These are phyloP conservation scores for Tachuris rubrigastra DNA, from an alignment of 2,113 vertebrate genomes.

Conservation along the genomic window DNA sequence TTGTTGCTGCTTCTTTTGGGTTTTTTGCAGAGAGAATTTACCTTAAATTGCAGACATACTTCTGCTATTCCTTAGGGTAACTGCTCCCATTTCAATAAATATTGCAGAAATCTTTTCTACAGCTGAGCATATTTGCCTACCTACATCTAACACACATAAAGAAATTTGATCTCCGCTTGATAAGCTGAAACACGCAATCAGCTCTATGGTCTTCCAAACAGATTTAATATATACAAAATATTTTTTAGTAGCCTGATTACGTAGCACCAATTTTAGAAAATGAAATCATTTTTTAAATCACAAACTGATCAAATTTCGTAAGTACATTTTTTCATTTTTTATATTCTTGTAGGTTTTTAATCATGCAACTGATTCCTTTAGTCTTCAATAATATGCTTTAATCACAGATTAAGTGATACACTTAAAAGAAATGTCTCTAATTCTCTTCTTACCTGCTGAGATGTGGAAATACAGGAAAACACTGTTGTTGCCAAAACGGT, in stretches of 20 bases:
- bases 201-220: not conserved
- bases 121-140: not conserved
- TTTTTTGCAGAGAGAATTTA: not conserved
- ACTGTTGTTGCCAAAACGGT: conserved; percentile 73
- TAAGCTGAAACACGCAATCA: not conserved
- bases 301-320: not conserved
- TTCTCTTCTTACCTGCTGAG: conserved; percentile 67
- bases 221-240: not conserved
- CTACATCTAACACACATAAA: not conserved
- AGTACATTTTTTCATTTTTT: not conserved
- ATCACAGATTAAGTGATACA: not conserved
- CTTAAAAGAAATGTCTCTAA: conserved; percentile 15
- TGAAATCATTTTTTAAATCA: not conserved
- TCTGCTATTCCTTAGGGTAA: not conserved
- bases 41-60: not conserved
- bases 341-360: not conserved
- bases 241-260: not conserved
- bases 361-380: not conserved
- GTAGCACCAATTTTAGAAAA: not conserved
- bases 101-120: not conserved
- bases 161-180: not conserved
- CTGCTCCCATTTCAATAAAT: not conserved
- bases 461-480: conserved; percentile 74
- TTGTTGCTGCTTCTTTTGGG: not conserved
- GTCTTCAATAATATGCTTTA: not conserved